phyloP scores from a whole-genome alignment of 2,797 vertebrate genomes.

The Urosaurus nigricauda region DNA sequence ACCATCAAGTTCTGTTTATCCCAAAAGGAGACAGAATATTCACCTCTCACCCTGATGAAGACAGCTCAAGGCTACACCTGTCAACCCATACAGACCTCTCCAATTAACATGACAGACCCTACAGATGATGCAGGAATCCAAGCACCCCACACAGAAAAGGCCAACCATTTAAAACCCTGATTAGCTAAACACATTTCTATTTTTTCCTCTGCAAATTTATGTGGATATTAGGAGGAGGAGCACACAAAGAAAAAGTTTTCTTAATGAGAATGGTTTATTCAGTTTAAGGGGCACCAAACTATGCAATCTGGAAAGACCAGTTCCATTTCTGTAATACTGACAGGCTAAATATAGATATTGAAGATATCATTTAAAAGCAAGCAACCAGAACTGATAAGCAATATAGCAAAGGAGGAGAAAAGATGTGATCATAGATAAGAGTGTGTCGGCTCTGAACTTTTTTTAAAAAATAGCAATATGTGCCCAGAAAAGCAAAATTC shows the following conservation, averaged over 20 bases:
- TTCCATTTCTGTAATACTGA: slow-evolving; percentile 52
- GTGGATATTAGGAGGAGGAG: background rate
- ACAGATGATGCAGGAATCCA: slow-evolving; percentile 27
- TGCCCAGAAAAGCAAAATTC: background rate
- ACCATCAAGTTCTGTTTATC: slow-evolving; percentile 33
- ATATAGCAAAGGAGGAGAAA: background rate
- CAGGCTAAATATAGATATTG: slow-evolving; percentile 48
- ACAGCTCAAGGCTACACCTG: background rate
- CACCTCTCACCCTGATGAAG: slow-evolving; percentile 27
- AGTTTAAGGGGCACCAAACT: slow-evolving; percentile 45
- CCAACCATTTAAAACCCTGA: slow-evolving; percentile 22
- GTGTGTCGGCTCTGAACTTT: background rate
- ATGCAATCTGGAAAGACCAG: slow-evolving; percentile 34
- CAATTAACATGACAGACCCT: slow-evolving; percentile 15
- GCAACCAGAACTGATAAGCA: slow-evolving; percentile 12
- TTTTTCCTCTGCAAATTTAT: slow-evolving; percentile 43
- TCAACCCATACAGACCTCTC: slow-evolving; percentile 4
- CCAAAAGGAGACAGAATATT: slow-evolving; percentile 15
- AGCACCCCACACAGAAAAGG: slow-evolving; percentile 35
- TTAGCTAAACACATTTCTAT: slow-evolving; percentile 15
- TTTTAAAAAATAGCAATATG: background rate
- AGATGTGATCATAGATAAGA: background rate
- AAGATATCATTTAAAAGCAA: slow-evolving; percentile 42
- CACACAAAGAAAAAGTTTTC: slow-evolving; percentile 15
- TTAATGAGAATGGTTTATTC: slow-evolving; percentile 32